Evolutionary conservation across 1,140 invertebrate species (phyloP), one percentile per base, ranked within the genome.

Genomic region (Glomeris maerens): DNA sequence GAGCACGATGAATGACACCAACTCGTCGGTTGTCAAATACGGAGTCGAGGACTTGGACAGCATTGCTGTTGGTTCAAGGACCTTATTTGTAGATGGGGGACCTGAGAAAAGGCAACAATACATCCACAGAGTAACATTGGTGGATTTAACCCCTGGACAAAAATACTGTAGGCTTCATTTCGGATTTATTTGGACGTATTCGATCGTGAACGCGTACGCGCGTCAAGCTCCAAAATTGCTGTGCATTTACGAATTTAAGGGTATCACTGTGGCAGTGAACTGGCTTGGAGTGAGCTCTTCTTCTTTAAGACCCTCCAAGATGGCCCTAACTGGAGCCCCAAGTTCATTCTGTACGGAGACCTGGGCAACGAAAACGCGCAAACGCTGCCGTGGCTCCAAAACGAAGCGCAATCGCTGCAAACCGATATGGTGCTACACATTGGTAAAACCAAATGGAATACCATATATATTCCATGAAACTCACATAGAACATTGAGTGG

Each of bases 381-480:
- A 50, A 87, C 87, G n/a, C 69, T 93, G 31, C 73, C 78, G 0
- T 70, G 80, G 42, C 66, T 96, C 27, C 84, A 90, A 64, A 69
- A 82, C 55, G 91, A 95, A 59, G 77, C 81, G 0, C 77, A 88
- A 60, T 68, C 72, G 27, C 81, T 76, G n/a, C 66, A 78, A 56
- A 92, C 88, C 65, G 87, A 97, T 71, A 76, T 83, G 53, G 79
- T 90, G 49, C 72, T 96, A 42, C 92, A 97, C 71, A n/a, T n/a
- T n/a, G n/a, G n/a, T n/a, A n/a, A n/a, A n/a, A n/a, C n/a, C n/a
- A n/a, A n/a, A n/a, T n/a, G n/a, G n/a, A n/a, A n/a, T n/a, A n/a
- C n/a, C n/a, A n/a, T n/a, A n/a, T n/a, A n/a, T n/a, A n/a, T n/a
- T n/a, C n/a, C n/a, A n/a, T n/a, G n/a, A n/a, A n/a, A n/a, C n/a